Evolutionary conservation across 2,888 invertebrate genomes (phyloP).

Genomic region (Pandemis heparana): DNA sequence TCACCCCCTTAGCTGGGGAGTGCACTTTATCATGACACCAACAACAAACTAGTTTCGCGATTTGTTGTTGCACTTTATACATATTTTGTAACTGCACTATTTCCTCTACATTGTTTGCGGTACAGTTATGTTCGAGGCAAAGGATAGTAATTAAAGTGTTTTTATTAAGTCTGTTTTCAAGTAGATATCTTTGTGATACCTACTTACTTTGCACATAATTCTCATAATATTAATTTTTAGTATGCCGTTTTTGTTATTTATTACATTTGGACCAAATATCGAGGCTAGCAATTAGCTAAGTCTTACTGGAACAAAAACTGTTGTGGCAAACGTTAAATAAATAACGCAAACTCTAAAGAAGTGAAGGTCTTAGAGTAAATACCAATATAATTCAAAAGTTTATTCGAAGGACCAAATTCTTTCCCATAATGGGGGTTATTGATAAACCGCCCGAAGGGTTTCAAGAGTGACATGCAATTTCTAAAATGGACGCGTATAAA

Average conservation of each 20-base stretch:
- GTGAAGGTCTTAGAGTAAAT: constrained; percentile 19
- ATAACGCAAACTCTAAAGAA: constrained; percentile 23
- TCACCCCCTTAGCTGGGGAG: constrained; percentile 29
- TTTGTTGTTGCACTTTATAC: constrained; percentile 45
- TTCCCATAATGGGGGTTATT: constrained; percentile 44
- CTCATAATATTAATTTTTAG: neutral
- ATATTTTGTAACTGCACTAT: constrained; percentile 38
- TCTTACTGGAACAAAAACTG: neutral
- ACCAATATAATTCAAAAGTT: constrained; percentile 34
- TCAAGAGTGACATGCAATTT: constrained; percentile 51
- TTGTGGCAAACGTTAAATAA: neutral
- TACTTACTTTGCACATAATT: neutral
- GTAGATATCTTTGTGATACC: neutral
- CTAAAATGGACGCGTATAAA: constrained; percentile 60
- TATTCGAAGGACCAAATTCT: constrained; percentile 36
- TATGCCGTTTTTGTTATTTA: too few relatives aligned
- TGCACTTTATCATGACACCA: constrained; percentile 51
- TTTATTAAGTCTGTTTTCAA: neutral
- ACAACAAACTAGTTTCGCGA: constrained; percentile 47
- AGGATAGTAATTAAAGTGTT: constrained; percentile 14
- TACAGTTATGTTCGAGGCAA: constrained; percentile 19
- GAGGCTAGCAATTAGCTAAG: neutral
- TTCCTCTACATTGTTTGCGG: constrained; percentile 37
- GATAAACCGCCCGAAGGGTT: constrained; percentile 47
- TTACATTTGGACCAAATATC: too few relatives aligned